Conservation (phyloP, 1,140 invertebrate species). For the Matsumurasca onukii region DNA sequence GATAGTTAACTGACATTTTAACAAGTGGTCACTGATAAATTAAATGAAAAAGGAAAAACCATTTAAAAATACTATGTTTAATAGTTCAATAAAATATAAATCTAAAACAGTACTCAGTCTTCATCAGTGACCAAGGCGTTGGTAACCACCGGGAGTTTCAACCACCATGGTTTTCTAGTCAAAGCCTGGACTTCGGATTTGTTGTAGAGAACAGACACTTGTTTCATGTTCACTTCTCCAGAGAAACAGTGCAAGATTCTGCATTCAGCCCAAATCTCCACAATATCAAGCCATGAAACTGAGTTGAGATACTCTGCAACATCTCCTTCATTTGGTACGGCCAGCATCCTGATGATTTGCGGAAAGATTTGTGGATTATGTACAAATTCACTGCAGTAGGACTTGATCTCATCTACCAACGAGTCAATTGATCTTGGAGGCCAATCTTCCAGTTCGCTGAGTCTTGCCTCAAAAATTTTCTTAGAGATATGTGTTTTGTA, state of each 20-base stretch:
- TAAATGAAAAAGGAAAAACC: no score
- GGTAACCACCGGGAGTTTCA: neutral
- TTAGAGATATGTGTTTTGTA: conserved; percentile 23
- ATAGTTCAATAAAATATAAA: no score
- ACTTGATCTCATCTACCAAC: neutral
- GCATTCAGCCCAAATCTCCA: conserved; percentile 31
- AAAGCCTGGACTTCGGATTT: conserved; percentile 27
- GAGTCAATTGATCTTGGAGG: neutral
- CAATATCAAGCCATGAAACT: conserved; percentile 35
- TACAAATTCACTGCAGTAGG: neutral
- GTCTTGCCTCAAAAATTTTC: neutral
- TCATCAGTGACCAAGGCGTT: no score
- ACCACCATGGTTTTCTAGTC: conserved; percentile 31
- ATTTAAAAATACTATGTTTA: no score
- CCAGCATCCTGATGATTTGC: conserved; percentile 31
- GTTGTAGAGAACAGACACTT: conserved; percentile 20
- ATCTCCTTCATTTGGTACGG: conserved; percentile 24
- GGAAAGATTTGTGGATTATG: neutral
- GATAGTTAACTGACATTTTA: no score
- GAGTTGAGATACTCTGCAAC: conserved; percentile 20
- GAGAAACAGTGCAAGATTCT: conserved; percentile 7
- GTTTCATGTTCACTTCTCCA: neutral
- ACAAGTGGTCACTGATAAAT: no score
- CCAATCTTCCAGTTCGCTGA: neutral
- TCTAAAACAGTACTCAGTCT: no score